Percentiles rank a stretch among this genome's conserved stretches.
These are phyloP conservation scores for Amphimedon queenslandica DNA, from an alignment of 37 sponge, comb jelly and placozoan species.

Conservation along the genomic window DNA sequence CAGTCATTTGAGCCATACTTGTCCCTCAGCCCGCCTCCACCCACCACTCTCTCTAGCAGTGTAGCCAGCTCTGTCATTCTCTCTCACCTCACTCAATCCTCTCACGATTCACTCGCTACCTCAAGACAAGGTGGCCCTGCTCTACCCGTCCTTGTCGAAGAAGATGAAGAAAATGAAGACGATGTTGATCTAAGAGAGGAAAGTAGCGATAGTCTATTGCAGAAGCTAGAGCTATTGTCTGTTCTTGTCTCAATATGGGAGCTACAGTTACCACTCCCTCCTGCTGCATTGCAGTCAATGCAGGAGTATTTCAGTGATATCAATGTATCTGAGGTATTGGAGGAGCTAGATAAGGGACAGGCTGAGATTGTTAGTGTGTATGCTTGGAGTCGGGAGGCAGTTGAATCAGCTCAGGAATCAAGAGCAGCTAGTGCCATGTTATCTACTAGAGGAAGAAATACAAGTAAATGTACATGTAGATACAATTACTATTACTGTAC, in stretches of 20 bases:
- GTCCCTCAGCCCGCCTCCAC: not conserved
- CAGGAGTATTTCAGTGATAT: conserved; percentile 30
- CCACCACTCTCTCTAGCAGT: not conserved
- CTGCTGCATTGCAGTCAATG: conserved; percentile 17
- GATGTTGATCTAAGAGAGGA: not conserved
- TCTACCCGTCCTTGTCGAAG: not conserved
- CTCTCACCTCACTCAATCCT: not conserved
- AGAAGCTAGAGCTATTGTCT: not conserved
- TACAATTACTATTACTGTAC: too few relatives aligned
- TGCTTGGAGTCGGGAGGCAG: conserved; percentile 10
- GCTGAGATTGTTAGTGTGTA: conserved; percentile 14
- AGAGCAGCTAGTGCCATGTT: conserved; percentile 62
- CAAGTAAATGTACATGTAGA: too few relatives aligned
- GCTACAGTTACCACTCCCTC: not conserved
- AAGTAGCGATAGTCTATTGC: not conserved
- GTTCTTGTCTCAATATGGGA: not conserved
- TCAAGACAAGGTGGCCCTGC: not conserved
- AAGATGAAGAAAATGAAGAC: not conserved
- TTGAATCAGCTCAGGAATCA: conserved; percentile 52
- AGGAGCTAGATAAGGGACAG: conserved; percentile 19
- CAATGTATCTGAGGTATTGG: conserved; percentile 25
- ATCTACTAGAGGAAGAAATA: too few relatives aligned
- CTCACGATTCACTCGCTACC: not conserved
- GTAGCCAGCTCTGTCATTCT: not conserved
- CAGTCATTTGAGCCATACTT: not conserved